Evolutionary conservation across 2,797 vertebrate genomes (phyloP), one percentile per base, ranked within the genome.

Genomic region (Galaxias olidus): DNA sequence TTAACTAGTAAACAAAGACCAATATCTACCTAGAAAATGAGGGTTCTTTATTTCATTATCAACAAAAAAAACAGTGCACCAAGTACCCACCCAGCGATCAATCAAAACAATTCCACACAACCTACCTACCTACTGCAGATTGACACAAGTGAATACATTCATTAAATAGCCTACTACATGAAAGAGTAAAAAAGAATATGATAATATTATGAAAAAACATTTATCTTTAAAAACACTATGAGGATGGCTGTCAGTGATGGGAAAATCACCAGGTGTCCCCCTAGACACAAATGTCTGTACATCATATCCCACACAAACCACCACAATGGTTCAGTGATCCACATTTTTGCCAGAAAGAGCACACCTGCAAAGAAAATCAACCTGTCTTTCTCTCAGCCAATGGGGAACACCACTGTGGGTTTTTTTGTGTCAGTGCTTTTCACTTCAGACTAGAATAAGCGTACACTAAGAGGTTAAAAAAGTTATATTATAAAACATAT

Each of bases 261-360:
- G 30, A 57, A 42, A 43, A 43, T 42, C 54, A n/a, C 54, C 54
- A 57, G 54, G 54, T 57, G 54, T 43, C 54, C 41, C 41, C 40
- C n/a, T 43, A 14, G 42, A 57, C 41, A 10, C 54, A 56, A 17
- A 56, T 15, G 30, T 56, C n/a, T 56, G 30, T 41, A 11, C 19
- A 20, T 9, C 53, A 19, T 13, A 30, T 40, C 20, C 30, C 53
- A 55, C 7, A 43, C 14, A 59, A 61, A 48, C 59, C 59, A 61
- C 46, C 20, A 50, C 46, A 30, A 49, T 46, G 42, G 58, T 59
- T 19, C 46, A 59, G 20, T 41, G 59, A 50, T 50, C 20, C 59
- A 61, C 49, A 17, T 50, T 50, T 50, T 47, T 46, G 41, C 41
- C 15, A 41, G 13, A 45, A 48, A 14, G 20, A n/a, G 13, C 13